Conservation (phyloP, 1,140 invertebrate species). For the Drosophila lowei region DNA sequence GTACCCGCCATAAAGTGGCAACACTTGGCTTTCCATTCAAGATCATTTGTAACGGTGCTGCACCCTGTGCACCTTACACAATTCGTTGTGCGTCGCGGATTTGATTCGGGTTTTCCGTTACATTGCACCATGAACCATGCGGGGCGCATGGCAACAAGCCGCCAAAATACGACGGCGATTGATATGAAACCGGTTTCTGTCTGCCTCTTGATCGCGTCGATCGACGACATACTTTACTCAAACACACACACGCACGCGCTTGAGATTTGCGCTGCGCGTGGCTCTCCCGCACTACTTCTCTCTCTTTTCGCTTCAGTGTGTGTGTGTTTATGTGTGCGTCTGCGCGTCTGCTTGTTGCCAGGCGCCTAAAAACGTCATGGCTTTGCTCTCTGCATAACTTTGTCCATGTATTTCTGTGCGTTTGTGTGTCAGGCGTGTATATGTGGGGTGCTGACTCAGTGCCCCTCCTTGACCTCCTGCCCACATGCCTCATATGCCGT, state of each 20-base stretch:
- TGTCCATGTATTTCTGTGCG: constrained; percentile 30
- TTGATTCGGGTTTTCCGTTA: constrained; percentile 34
- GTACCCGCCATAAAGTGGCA: constrained; percentile 1
- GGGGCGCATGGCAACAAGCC: constrained; percentile 63
- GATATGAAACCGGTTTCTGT: constrained; percentile 66
- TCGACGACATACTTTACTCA: constrained; percentile 57
- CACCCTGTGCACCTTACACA: constrained; percentile 41
- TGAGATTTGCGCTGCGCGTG: constrained; percentile 27
- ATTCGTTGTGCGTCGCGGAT: constrained; percentile 28
- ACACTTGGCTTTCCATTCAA: constrained; percentile 30
- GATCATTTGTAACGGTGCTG: constrained; percentile 7
- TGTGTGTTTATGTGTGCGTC: background rate
- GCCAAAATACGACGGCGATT: constrained; percentile 32
- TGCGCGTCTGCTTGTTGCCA: constrained; percentile 46
- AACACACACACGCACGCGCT: background rate
- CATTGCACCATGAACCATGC: constrained; percentile 30
- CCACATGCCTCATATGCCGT: background rate
- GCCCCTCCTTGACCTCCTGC: constrained; percentile 17
- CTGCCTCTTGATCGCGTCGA: constrained; percentile 18
- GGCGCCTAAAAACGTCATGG: constrained; percentile 45
- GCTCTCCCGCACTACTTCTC: constrained; percentile 16
- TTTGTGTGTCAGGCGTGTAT: no score
- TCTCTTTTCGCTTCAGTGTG: background rate
- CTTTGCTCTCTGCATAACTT: constrained; percentile 60
- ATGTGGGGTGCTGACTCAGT: constrained; percentile 31